A percentile compares a stretch with the other conserved stretches of the same genome.
phyloP scores from a whole-genome alignment of 2,113 vertebrate genomes.

The Pterocles orientalis region DNA sequence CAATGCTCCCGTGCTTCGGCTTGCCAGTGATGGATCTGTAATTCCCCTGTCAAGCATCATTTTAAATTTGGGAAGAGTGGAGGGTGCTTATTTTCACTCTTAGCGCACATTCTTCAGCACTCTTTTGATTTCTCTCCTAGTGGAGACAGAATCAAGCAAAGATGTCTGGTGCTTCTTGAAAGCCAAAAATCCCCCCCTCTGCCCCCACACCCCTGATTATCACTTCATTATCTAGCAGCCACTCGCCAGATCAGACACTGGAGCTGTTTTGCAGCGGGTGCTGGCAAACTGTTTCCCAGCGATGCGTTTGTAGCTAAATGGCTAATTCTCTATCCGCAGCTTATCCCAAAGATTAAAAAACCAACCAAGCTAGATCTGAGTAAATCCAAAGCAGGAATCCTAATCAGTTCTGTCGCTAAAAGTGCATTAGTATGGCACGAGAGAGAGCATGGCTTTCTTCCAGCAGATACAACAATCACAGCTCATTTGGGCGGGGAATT shows the following conservation, averaged over 20 bases:
- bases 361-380: neutral
- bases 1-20: neutral
- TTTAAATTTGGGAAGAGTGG: neutral
- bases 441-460: conserved; percentile 28
- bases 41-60: neutral
- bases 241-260: neutral
- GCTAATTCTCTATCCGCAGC: conserved; percentile 16
- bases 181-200: neutral
- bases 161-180: neutral
- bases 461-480: conserved; percentile 32
- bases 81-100: neutral
- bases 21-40: neutral
- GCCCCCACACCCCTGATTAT: neutral
- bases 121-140: neutral
- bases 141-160: neutral
- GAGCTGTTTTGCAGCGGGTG: neutral
- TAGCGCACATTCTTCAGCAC: neutral
- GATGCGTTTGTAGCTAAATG: neutral
- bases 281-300: neutral
- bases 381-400: conserved; percentile 50
- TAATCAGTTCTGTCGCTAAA: conserved; percentile 16
- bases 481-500: conserved; percentile 40
- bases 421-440: conserved; percentile 5
- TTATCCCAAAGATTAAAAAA: conserved; percentile 61
- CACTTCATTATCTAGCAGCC: conserved; percentile 13